Evolutionary conservation across 1,140 invertebrate genomes (phyloP).

Genomic region (Pachypsylla venusta): DNA sequence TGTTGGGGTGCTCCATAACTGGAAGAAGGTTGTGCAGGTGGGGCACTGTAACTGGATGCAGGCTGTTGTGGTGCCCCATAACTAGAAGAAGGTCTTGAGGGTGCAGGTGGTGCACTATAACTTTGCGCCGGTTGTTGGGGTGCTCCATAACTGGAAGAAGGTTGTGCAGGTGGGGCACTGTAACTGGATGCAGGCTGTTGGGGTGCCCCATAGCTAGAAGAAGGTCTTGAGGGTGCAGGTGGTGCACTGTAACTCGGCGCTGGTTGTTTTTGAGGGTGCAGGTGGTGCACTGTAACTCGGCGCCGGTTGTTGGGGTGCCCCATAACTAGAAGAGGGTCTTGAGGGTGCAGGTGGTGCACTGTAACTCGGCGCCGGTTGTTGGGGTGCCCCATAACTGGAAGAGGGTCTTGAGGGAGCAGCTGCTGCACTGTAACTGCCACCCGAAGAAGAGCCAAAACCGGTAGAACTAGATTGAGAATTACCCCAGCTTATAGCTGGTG

Average conservation of each 20-base stretch:
- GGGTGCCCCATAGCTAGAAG: neutral
- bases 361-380: neutral
- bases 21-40: neutral
- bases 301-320: neutral
- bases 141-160: neutral
- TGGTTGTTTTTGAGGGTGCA: neutral
- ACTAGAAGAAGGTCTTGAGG: neutral
- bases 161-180: neutral
- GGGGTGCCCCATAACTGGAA: neutral
- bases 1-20: neutral
- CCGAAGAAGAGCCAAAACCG: neutral
- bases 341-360: neutral
- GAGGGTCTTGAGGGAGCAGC: neutral
- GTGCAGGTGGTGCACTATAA: neutral
- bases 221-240: slow-evolving; percentile 5
- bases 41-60: neutral
- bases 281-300: neutral
- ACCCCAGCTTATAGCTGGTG: neutral
- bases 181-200: neutral
- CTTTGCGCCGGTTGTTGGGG: neutral
- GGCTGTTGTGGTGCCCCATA: neutral
- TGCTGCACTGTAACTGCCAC: neutral
- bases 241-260: neutral
- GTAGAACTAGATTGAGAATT: neutral
- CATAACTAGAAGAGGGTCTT: neutral